Percentiles rank a stretch among this genome's conserved stretches.
phyloP scores from a whole-genome alignment of 2,113 vertebrate genomes.

The Phainopepla nitens region DNA sequence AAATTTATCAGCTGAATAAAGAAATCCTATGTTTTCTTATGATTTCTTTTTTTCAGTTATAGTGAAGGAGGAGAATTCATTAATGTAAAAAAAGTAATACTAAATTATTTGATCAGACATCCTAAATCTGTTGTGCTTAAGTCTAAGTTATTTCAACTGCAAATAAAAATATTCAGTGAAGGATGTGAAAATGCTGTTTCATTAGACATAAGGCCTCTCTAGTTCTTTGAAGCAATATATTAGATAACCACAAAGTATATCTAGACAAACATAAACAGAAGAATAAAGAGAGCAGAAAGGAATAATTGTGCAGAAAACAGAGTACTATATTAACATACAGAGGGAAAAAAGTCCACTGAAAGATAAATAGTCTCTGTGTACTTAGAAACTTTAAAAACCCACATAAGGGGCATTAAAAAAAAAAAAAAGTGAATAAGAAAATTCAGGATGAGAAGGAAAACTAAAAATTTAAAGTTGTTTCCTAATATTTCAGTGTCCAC shows the following conservation, averaged over 20 bases:
- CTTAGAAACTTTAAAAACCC: background rate
- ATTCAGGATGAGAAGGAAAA: background rate
- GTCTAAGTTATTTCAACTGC: background rate
- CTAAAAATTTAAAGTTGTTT: background rate
- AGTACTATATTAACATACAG: background rate
- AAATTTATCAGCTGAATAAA: background rate
- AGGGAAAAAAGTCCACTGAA: background rate
- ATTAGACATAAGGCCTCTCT: background rate
- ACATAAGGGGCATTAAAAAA: background rate
- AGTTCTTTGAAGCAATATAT: background rate
- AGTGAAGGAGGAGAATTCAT: background rate
- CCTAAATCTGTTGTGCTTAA: background rate
- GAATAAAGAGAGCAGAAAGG: background rate
- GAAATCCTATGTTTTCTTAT: background rate
- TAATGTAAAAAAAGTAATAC: background rate
- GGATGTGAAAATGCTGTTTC: background rate
- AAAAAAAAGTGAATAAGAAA: background rate
- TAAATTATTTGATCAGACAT: background rate
- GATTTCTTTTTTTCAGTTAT: background rate
- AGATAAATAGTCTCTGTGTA: background rate
- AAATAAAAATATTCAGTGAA: background rate
- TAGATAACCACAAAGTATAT: background rate
- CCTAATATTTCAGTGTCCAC: background rate
- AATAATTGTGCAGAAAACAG: background rate
- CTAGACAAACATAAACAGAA: background rate